Evolutionary conservation across 2,113 vertebrate species (phyloP).

Genomic region (Petroica traversi): DNA sequence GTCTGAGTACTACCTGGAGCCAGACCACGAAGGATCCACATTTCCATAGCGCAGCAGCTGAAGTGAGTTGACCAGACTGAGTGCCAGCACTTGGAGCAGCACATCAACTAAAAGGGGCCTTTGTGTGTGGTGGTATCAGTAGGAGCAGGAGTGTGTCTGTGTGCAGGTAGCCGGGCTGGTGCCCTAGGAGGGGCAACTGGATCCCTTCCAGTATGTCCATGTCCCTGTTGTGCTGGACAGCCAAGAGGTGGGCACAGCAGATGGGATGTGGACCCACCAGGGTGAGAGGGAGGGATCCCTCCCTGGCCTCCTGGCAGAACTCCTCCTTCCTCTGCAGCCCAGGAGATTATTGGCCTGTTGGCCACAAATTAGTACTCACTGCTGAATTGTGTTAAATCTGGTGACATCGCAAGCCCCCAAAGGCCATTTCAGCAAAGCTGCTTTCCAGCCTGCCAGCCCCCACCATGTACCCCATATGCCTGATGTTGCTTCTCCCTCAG

Average conservation of each 20-base stretch:
- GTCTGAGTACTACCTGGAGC: not conserved
- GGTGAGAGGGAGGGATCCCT: not conserved
- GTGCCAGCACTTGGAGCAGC: not conserved
- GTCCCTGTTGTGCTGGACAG: not conserved
- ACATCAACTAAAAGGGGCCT: fast-evolving
- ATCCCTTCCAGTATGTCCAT: no score
- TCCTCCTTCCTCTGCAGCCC: not conserved
- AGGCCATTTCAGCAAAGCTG: not conserved
- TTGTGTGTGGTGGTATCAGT: no score
- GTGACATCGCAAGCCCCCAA: not conserved
- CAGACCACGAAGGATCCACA: not conserved
- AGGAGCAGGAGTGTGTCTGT: no score
- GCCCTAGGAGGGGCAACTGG: not conserved
- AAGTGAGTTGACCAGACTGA: not conserved
- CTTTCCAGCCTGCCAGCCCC: not conserved
- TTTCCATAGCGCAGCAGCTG: not conserved
- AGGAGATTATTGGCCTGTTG: fast-evolving
- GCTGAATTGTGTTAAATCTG: not conserved
- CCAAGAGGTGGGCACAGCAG: not conserved
- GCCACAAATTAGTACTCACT: no score
- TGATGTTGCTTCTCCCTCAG: not conserved
- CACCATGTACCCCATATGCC: not conserved
- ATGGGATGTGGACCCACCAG: not conserved
- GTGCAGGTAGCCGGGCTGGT: not conserved
- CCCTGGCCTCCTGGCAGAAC: not conserved